Evolutionary conservation across 2,888 invertebrate species (phyloP).

Genomic region (Ormyrus thymus): DNA sequence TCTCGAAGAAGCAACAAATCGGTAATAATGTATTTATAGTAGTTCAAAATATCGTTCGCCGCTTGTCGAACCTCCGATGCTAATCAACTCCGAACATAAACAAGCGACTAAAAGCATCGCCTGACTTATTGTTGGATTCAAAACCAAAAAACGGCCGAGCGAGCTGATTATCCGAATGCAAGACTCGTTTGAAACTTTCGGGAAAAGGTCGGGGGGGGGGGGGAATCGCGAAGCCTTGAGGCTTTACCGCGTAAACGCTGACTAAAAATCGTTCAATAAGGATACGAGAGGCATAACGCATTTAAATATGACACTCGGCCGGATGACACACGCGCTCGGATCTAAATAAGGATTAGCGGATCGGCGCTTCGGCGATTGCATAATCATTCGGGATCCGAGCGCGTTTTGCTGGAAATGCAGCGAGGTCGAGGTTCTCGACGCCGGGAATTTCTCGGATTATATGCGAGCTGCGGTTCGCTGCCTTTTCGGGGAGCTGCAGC

Average conservation of each 20-base stretch:
- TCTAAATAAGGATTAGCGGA: slow-evolving; percentile 43
- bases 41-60: slow-evolving; percentile 26
- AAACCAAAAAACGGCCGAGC: background rate
- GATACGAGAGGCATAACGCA: slow-evolving; percentile 7
- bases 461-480: too few relatives aligned
- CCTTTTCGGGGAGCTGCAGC: too few relatives aligned
- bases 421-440: too few relatives aligned
- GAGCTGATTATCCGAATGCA: background rate
- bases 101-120: background rate
- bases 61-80: slow-evolving; percentile 8
- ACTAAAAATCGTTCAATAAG: slow-evolving; percentile 45
- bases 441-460: too few relatives aligned
- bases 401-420: too few relatives aligned
- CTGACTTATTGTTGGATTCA: background rate
- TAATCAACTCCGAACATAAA: slow-evolving; percentile 21
- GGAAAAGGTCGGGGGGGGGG: too few relatives aligned
- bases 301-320: slow-evolving; percentile 2
- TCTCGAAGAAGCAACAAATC: background rate
- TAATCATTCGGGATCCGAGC: too few relatives aligned
- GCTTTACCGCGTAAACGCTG: slow-evolving; percentile 17
- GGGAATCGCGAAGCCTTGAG: slow-evolving; percentile 15
- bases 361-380: too few relatives aligned
- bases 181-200: too few relatives aligned
- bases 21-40: background rate
- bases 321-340: slow-evolving; percentile 32